Conservation (phyloP, 2,888 invertebrate genomes). For the Zonitis immaculata region DNA sequence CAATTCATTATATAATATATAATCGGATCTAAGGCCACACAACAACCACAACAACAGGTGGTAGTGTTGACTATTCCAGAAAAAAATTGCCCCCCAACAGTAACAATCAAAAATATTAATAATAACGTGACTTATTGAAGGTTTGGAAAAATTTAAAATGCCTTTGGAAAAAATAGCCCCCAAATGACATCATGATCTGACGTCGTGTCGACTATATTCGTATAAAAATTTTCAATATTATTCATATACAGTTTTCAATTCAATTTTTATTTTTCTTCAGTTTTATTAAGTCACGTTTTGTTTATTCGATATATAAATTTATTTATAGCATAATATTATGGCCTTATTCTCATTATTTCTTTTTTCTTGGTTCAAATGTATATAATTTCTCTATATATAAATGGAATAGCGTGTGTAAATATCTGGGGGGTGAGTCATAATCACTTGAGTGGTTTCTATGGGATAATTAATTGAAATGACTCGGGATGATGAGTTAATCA, state of each 20-base stretch:
- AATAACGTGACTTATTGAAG: neutral
- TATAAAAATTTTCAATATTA: neutral
- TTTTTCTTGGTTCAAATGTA: too few relatives aligned
- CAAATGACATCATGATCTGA: neutral
- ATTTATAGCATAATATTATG: too few relatives aligned
- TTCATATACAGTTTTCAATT: neutral
- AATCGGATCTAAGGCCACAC: neutral
- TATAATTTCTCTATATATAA: too few relatives aligned
- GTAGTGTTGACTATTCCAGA: too few relatives aligned
- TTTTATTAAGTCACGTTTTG: constrained; percentile 1
- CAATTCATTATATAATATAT: neutral
- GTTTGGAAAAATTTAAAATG: neutral
- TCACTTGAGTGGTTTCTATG: constrained; percentile 7
- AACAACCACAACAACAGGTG: too few relatives aligned
- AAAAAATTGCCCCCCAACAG: too few relatives aligned
- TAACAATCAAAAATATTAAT: too few relatives aligned
- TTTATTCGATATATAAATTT: too few relatives aligned
- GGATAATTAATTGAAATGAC: constrained; percentile 9
- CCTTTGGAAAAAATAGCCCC: too few relatives aligned
- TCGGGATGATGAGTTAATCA: neutral
- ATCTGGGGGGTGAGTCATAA: constrained; percentile 4
- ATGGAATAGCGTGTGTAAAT: constrained; percentile 1
- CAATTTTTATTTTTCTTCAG: too few relatives aligned
- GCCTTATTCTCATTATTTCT: too few relatives aligned
- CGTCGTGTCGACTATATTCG: neutral